Base-by-base conservation (phyloP, 2,113 vertebrate genomes). In the Xenus cinereus region DNA sequence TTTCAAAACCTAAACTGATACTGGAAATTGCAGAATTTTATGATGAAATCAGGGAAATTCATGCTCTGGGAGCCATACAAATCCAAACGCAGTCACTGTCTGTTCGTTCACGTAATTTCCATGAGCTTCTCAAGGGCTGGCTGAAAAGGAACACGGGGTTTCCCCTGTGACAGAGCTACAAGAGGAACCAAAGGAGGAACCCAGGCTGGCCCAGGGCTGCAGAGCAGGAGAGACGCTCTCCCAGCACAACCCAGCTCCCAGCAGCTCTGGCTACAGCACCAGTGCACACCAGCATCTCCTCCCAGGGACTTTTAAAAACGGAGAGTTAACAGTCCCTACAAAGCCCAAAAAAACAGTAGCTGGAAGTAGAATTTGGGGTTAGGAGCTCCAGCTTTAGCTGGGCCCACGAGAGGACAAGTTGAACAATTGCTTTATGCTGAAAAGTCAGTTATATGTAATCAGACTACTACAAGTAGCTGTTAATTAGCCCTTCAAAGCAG, bases 231-330 rank as follows among this genome's bases (percentile, higher is more conserved):
- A 18, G 32, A 8, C 11, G 19, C 5, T 69, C 43, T 18, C 22
- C 30, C 2, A 32, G 41, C 6, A 45, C 9, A 0, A n/a, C 0
- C 17, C 37, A 46, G 9, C 33, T 19, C 48, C 56, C 0, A 3
- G 45, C 8, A 32, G 20, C 6, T 19, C 10, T 1, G 7, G 13
- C 14, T 1, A 6, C 5, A 22, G 19, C 32, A 23, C 11, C 2
- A 67, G 26, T 1, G 18, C 18, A 45, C 39, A 4, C 26, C 56
- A 28, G 5, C 33, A 21, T 18, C 57, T 20, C 72, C 30, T 33
- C 32, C 7, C 12, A 7, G 16, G 13, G 33, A 32, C 6, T 39
- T 24, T 35, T 20, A 41, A 26, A 28, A 41, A n/a, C 6, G 26
- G 12, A 32, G 17, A 7, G 50, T 27, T 7, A 54, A n/a, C 7